Base-by-base conservation (phyloP, 2,888 invertebrate species). In the Thumatha senex region DNA sequence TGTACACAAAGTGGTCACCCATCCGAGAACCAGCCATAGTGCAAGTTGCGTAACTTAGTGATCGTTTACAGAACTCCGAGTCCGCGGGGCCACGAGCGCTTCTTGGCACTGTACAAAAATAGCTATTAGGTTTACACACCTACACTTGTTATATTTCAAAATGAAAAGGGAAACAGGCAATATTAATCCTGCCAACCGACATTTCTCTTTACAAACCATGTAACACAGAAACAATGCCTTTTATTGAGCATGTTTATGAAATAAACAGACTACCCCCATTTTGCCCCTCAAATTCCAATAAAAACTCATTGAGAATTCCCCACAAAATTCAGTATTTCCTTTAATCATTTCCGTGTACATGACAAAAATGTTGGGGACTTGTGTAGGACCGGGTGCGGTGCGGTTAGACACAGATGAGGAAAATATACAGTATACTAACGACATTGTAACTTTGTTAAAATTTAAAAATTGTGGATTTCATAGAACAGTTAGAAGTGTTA, bases 271-370 rank as follows among this genome's bases (percentile, higher is more conserved):
- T 41, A 39, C 40, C 47, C 30, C 36, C 46, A 40, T 48, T 46
- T 50, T 41, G 29, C 40, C 48, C 48, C 31, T 47, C 40, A 48
- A 53, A 62, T 62, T 48, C 52, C 54, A 59, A 62, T 65, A 53
- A 48, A 56, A 66, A 53, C 56, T 60, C 63, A 54, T 62, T 53
- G 46, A 43, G 30, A 50, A 56, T 53, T 53, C 50, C 45, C 31
- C 48, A 51, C 52, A 57, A 66, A 62, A 66, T 58, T 62, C 66
- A 48, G 58, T 62, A 64, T 62, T 64, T 53, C 66, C 41, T 46
- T 51, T 59, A 64, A 64, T 63, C 58, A 63, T 65, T 59, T 66
- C 63, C 57, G 52, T 49, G 38, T 56, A 54, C 41, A 59, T 57
- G 63, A 53, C 51, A 59, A 62, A 64, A 62, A 59, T 62, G 47